phyloP scores from a whole-genome alignment of 2,797 vertebrate species.

The Lepilemur ruficaudatus region DNA sequence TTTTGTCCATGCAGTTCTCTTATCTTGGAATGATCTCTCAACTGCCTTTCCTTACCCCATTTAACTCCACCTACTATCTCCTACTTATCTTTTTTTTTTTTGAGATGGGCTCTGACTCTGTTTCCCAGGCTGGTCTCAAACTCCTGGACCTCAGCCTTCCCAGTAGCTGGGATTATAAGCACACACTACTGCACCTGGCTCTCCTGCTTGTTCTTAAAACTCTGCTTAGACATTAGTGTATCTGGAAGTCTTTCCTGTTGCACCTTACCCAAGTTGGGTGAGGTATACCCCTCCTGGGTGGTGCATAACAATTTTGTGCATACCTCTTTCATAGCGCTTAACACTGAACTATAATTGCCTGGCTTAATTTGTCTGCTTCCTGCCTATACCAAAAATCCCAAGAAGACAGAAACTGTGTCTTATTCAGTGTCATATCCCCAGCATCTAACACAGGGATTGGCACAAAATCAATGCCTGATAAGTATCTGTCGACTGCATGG shows the following conservation, averaged over 20 bases:
- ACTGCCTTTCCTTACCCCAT: neutral
- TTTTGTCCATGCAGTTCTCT: neutral
- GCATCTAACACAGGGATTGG: conserved; percentile 44
- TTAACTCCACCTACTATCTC: neutral
- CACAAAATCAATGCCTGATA: conserved; percentile 1
- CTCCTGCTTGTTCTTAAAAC: neutral
- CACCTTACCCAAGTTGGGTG: neutral
- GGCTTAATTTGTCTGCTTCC: conserved; percentile 5
- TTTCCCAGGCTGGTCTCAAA: neutral
- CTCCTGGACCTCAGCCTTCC: neutral
- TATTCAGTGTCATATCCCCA: neutral
- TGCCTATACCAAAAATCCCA: neutral
- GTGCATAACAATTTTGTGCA: neutral
- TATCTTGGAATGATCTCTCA: neutral
- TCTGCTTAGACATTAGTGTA: neutral
- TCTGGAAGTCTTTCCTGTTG: neutral
- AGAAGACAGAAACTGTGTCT: neutral
- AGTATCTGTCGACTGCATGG: neutral
- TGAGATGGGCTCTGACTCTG: neutral
- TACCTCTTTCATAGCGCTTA: neutral
- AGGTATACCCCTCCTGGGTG: neutral
- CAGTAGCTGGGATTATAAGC: neutral
- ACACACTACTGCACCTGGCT: neutral
- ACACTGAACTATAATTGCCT: neutral
- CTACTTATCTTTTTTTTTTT: neutral